phyloP scores from a whole-genome alignment of 2,888 invertebrate genomes.

The Sialis lutaria region DNA sequence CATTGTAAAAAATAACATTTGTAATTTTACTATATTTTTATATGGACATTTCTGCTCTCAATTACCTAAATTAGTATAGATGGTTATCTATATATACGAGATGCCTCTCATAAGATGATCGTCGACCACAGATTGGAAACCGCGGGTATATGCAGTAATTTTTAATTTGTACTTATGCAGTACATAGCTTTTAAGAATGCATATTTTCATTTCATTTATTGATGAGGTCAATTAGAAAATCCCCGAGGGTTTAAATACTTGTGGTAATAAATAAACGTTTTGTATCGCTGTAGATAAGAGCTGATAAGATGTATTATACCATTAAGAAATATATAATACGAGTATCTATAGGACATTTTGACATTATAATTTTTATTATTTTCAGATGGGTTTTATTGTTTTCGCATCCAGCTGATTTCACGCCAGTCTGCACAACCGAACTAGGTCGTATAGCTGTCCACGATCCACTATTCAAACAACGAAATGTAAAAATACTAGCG shows the following conservation, averaged over 20 bases:
- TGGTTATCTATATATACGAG: too few species aligned
- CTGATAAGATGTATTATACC: not conserved
- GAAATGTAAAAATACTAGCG: constrained; percentile 59
- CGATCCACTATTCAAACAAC: constrained; percentile 45
- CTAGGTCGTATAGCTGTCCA: constrained; percentile 58
- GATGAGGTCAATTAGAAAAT: not conserved
- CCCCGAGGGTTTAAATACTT: not conserved
- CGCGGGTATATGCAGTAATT: too few species aligned
- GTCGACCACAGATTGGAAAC: too few species aligned
- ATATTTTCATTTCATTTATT: not conserved
- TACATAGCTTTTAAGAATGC: too few species aligned
- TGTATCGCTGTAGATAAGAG: not conserved
- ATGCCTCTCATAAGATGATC: too few species aligned
- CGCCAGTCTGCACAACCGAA: constrained; percentile 82
- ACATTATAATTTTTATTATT: not conserved
- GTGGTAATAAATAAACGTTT: not conserved
- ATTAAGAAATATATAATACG: too few species aligned
- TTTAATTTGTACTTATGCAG: too few species aligned
- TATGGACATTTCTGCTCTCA: too few species aligned
- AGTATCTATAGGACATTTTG: too few species aligned
- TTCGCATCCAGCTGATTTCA: constrained; percentile 79
- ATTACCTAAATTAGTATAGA: too few species aligned
- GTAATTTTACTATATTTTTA: too few species aligned
- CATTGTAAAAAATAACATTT: too few species aligned
- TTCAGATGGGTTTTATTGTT: constrained; percentile 71